Evolutionary conservation across 2,797 vertebrate genomes (phyloP).

Genomic region (Kryptolebias ocellatus): DNA sequence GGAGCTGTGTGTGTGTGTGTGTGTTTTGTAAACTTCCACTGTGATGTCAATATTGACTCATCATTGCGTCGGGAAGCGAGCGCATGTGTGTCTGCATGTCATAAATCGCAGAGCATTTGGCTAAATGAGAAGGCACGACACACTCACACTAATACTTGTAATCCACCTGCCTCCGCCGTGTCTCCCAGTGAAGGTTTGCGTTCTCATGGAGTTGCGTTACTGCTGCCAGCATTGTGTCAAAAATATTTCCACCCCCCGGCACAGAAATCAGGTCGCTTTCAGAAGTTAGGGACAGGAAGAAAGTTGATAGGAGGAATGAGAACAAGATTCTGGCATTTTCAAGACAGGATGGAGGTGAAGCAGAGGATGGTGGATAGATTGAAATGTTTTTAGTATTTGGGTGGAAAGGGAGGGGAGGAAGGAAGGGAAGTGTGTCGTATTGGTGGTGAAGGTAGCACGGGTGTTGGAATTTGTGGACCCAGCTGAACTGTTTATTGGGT

Average conservation of each 20-base stretch:
- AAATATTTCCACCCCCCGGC: conserved; percentile 8
- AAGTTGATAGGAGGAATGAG: neutral
- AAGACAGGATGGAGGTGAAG: neutral
- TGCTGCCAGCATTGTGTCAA: conserved; percentile 12
- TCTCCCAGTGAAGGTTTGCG: conserved; percentile 41
- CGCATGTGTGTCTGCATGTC: conserved; percentile 24
- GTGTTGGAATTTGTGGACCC: conserved; percentile 44
- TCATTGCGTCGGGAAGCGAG: conserved; percentile 15
- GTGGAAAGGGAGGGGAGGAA: conserved; percentile 15
- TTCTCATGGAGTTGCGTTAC: conserved; percentile 39
- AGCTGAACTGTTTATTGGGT: conserved; percentile 39
- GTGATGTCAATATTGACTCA: conserved; percentile 15
- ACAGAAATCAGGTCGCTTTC: conserved; percentile 15
- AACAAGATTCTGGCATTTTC: neutral
- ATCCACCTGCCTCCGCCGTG: conserved; percentile 65
- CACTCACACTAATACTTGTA: conserved; percentile 49
- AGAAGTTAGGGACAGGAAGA: neutral
- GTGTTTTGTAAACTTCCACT: conserved; percentile 29
- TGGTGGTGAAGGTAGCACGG: conserved; percentile 19
- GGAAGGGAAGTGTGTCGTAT: conserved; percentile 17
- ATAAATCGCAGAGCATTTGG: conserved; percentile 47
- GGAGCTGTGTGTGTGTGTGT: neutral
- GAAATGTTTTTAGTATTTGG: neutral
- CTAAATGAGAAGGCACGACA: conserved; percentile 52
- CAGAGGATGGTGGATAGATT: neutral